These are phyloP conservation scores for Lepidostoma basale DNA, from an alignment of 1,140 invertebrate species.

Conservation along the genomic window DNA sequence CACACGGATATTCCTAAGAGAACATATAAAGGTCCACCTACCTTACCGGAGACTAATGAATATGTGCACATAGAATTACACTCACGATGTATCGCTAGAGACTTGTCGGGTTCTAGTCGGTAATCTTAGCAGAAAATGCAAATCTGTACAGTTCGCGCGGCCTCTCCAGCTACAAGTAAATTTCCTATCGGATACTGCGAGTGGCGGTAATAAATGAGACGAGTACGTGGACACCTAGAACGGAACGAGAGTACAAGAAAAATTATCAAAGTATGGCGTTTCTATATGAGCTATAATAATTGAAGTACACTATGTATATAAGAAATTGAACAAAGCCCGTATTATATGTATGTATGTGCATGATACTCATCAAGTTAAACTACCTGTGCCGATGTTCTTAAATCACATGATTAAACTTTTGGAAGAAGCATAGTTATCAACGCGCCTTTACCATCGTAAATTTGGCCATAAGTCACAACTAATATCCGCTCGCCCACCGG, in stretches of 20 bases:
- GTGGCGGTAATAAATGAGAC: too few relatives aligned
- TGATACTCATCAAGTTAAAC: constrained; percentile 28
- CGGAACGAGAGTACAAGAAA: too few relatives aligned
- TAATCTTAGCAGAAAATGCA: too few relatives aligned
- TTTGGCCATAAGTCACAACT: constrained; percentile 29
- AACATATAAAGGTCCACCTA: constrained; percentile 21
- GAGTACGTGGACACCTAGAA: too few relatives aligned
- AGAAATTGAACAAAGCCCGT: constrained; percentile 21
- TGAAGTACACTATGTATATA: constrained; percentile 27
- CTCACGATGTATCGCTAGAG: constrained; percentile 28
- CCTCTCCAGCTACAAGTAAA: too few relatives aligned
- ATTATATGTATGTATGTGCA: constrained; percentile 30
- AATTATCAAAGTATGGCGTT: constrained; percentile 18
- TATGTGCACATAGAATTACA: constrained; percentile 30
- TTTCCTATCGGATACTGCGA: too few relatives aligned
- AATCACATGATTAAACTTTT: constrained; percentile 28
- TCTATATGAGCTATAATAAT: constrained; percentile 22
- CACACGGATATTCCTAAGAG: background rate
- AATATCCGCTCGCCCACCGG: constrained; percentile 12
- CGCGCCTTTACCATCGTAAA: constrained; percentile 14
- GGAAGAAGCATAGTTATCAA: constrained; percentile 26
- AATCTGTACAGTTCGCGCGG: too few relatives aligned
- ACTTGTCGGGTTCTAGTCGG: constrained; percentile 1
- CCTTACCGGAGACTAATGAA: constrained; percentile 21
- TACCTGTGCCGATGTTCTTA: constrained; percentile 28